Conservation (phyloP, 2,113 vertebrate genomes). For the Hepsetus odoe region DNA sequence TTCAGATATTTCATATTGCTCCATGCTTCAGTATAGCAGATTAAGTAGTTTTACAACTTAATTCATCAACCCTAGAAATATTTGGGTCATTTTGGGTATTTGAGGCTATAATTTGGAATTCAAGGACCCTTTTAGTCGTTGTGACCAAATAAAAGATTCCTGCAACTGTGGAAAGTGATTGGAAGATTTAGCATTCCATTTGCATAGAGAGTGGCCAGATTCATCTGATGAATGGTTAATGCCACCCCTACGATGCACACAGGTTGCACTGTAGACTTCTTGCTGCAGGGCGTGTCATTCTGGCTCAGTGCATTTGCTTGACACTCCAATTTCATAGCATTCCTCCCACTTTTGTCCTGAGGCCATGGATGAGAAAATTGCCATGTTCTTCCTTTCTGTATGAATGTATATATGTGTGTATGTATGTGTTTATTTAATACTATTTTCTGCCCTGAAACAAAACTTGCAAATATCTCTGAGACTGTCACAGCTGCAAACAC, state of each 20-base stretch:
- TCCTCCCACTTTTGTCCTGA: constrained; percentile 38
- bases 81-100: constrained; percentile 19
- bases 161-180: constrained; percentile 33
- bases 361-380: constrained; percentile 32
- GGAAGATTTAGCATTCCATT: constrained; percentile 47
- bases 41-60: constrained; percentile 5
- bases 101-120: not conserved
- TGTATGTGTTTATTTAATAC: not conserved
- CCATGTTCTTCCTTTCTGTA: not conserved
- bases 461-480: constrained; percentile 29
- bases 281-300: constrained; percentile 41
- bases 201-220: constrained; percentile 42
- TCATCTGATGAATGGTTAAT: constrained; percentile 46
- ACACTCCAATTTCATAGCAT: constrained; percentile 40
- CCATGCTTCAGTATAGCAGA: constrained; percentile 14
- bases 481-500: constrained; percentile 22
- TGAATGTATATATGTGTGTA: not conserved
- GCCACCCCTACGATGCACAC: constrained; percentile 30
- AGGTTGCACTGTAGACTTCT: constrained; percentile 37
- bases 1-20: constrained; percentile 7
- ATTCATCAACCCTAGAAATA: constrained; percentile 20
- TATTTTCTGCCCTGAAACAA: constrained; percentile 17
- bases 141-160: constrained; percentile 24
- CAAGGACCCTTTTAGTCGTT: constrained; percentile 25
- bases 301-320: constrained; percentile 28